Base-by-base conservation (phyloP, 1,140 invertebrate species). In the Bombus haemorrhoidalis region DNA sequence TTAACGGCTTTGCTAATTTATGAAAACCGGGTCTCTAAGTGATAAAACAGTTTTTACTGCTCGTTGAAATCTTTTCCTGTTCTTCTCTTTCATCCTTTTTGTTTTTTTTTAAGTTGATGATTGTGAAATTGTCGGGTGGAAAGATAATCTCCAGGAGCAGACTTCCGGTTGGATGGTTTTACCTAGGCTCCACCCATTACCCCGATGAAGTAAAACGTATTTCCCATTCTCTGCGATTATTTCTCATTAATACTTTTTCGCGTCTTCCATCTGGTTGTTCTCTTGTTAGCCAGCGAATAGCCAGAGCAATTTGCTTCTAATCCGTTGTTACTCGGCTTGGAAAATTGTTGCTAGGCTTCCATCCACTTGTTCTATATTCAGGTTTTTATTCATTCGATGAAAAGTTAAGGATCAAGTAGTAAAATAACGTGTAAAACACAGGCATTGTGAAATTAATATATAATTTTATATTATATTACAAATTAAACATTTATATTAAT, bases 141-240 rank as follows among this genome's bases (percentile, higher is more conserved):
- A 39, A 41, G 64, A 68, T 79, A 79, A 79, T 68, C 77, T 25
- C 12, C 8, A 47, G n/a, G 5, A 43, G n/a, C n/a, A n/a, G 39
- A 6, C 32, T 9, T 57, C 22, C 10, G n/a, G 39, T 41, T 73
- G 15, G 37, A 43, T 43, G 15, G 12, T 2, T 62, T 62, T 64
- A 6, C 59, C 28, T 66, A 28, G 37, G 6, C n/a, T 32, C 22
- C 28, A 34, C 10, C 59, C n/a, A 43, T 78, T 78, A 78, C 25
- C 25, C 32, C 1, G 22, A 47, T 41, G 77, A 47, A 47, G 39
- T 39, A 32, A 15, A 47, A 68, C 32, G 62, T 68, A 39, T 41
- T 66, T 43, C 41, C 39, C 6, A 66, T 64, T 43, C 28, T 22
- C n/a, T 66, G 41, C 59, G n/a, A 73, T 8, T 22, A 15, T 66